phyloP scores from a whole-genome alignment of 2,888 invertebrate genomes.

The Nomada lathburiana region DNA sequence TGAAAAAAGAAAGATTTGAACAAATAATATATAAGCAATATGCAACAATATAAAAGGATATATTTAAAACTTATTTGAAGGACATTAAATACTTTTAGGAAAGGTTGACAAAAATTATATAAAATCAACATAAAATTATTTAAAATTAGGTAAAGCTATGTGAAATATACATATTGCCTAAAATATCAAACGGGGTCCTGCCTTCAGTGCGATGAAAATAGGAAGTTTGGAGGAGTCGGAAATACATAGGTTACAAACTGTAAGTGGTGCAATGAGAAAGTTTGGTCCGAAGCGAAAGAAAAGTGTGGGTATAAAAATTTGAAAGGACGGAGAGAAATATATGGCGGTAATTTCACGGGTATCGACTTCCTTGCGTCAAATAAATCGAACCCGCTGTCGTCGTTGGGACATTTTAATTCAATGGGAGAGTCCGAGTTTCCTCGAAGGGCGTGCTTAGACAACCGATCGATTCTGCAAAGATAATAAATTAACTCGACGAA shows the following conservation, averaged over 20 bases:
- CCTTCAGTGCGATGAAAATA: too few species aligned
- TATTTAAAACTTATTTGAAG: too few species aligned
- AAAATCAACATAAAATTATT: too few species aligned
- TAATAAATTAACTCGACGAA: constrained; percentile 34
- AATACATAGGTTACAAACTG: background rate
- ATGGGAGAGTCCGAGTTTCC: constrained; percentile 12
- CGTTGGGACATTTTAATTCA: constrained; percentile 34
- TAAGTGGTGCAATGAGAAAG: background rate
- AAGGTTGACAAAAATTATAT: too few species aligned
- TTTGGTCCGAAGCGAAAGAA: background rate
- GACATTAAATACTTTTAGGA: too few species aligned
- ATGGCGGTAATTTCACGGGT: constrained; percentile 32
- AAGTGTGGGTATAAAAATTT: constrained; percentile 3
- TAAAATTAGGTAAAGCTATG: too few species aligned
- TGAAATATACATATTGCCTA: too few species aligned
- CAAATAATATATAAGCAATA: too few species aligned
- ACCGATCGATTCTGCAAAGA: constrained; percentile 31
- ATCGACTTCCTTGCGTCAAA: constrained; percentile 41
- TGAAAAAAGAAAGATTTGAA: too few species aligned
- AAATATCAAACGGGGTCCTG: too few species aligned
- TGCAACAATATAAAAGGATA: too few species aligned
- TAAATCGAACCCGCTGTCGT: constrained; percentile 34
- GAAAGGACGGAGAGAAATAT: constrained; percentile 14
- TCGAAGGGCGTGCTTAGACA: background rate
- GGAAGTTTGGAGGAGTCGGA: too few species aligned